Percentiles rank a stretch among this genome's conserved stretches.
Evolutionary conservation across 2,888 invertebrate species (phyloP).

Genomic region (Tenthredo distinguenda): DNA sequence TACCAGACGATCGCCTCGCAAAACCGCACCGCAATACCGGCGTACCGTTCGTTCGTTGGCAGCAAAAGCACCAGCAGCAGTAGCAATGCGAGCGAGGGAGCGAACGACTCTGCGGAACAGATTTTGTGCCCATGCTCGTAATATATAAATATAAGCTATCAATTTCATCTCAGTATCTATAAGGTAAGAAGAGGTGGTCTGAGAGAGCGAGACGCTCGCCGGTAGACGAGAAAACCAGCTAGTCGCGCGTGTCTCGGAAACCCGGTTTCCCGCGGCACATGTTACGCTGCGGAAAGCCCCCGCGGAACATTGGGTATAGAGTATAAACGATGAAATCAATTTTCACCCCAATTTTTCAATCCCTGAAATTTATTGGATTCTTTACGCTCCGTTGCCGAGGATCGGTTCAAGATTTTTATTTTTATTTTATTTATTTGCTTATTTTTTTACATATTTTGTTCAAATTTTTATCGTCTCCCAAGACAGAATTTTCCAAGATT

Average conservation of each 20-base stretch:
- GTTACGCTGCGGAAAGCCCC: neutral
- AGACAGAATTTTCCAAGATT: neutral
- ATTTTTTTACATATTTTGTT: neutral
- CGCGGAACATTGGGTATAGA: neutral
- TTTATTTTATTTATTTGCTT: neutral
- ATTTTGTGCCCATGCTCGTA: constrained; percentile 51
- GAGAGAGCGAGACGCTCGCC: neutral
- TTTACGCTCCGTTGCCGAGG: neutral
- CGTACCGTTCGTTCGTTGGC: neutral
- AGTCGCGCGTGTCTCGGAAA: constrained; percentile 6
- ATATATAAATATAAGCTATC: constrained; percentile 53
- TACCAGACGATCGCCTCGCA: neutral
- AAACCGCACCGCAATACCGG: neutral
- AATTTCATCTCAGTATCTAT: constrained; percentile 34
- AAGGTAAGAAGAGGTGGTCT: neutral
- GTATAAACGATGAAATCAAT: constrained; percentile 31
- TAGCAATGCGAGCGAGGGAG: neutral
- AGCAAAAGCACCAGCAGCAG: neutral
- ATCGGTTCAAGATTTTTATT: neutral
- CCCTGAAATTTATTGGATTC: constrained; percentile 31
- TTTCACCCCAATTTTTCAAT: constrained; percentile 41
- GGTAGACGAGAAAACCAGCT: neutral
- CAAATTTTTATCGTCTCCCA: no score
- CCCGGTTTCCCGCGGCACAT: neutral
- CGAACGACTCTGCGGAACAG: neutral